Evolutionary conservation across 2,113 vertebrate species (phyloP).

Genomic region (Rhea americana): DNA sequence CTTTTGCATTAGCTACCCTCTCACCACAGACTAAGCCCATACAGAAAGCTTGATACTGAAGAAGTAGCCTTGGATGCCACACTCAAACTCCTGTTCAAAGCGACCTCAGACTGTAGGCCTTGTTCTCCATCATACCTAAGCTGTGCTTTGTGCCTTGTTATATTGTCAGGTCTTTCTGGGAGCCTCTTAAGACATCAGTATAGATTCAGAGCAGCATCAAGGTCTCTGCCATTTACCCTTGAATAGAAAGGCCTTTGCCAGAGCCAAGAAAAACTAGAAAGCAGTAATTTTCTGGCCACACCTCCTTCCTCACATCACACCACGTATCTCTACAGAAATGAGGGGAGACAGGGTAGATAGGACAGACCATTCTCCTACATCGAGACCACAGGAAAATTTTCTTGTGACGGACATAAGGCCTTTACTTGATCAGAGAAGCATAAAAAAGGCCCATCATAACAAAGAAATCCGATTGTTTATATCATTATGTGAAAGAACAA

Average conservation of each 20-base stretch:
- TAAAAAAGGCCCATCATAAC: not conserved
- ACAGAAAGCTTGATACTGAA: not conserved
- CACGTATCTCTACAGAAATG: not conserved
- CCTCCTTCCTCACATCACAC: slow-evolving; percentile 15
- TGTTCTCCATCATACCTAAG: not conserved
- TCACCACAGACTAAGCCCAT: not conserved
- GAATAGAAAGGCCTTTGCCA: slow-evolving; percentile 41
- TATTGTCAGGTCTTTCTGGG: not conserved
- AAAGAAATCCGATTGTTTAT: not conserved
- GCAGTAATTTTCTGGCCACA: slow-evolving; percentile 40
- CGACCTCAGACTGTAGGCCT: not conserved
- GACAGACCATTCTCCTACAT: not conserved
- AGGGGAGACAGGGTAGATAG: not conserved
- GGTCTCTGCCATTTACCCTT: slow-evolving; percentile 53
- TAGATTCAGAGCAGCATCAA: not conserved
- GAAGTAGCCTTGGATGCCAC: not conserved
- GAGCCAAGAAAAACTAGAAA: slow-evolving; percentile 68
- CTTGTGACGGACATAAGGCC: not conserved
- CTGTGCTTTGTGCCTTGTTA: not conserved
- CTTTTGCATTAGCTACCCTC: not conserved
- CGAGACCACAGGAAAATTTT: not conserved
- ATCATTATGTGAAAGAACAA: not conserved
- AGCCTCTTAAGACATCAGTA: not conserved
- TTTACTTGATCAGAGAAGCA: not conserved
- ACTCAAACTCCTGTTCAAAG: not conserved